Evolutionary conservation across 2,888 invertebrate species (phyloP), one percentile per base, ranked within the genome.

Genomic region (Euproctis similis): DNA sequence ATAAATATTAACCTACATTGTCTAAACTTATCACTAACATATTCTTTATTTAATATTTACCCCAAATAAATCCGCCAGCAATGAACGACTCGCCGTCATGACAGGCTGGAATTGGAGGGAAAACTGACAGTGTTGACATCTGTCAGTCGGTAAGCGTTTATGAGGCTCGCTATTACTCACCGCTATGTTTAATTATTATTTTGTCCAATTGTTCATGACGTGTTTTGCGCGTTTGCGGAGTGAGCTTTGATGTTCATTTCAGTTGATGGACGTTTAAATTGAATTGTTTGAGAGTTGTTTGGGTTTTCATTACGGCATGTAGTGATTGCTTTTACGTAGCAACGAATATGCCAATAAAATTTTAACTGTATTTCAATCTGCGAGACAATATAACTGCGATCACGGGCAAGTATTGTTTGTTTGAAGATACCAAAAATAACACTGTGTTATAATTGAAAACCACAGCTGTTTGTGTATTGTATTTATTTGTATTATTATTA

Each of bases 41-140:
- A n/a, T n/a, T n/a, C n/a, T n/a, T n/a, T n/a, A n/a, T n/a, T n/a
- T n/a, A n/a, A n/a, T n/a, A n/a, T n/a, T 19, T 19, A 19, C n/a
- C 20, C 13, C 27, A 33, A 33, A 40, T 45, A 45, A 34, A 42
- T 32, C 31, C 32, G 26, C 25, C 19, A 26, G 34, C 26, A 35
- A 38, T 21, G 39, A 44, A 39, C 31, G 36, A 20, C 37, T 37
- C 34, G 9, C 26, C 33, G 29, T 37, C 30, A 36, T 42, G 46
- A 45, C 46, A 46, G 46, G 26, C 17, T 8, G 34, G 57, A 66
- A 70, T 68, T 69, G 65, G 59, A 57, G 67, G 42, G 34, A 58
- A 56, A 63, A 59, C 60, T 66, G 72, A 68, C 66, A 48, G 53
- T 48, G 59, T 40, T 64, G 68, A 67, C 67, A 66, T 51, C 49